phyloP scores from a whole-genome alignment of 2,797 vertebrate species.

The Prionace glauca region DNA sequence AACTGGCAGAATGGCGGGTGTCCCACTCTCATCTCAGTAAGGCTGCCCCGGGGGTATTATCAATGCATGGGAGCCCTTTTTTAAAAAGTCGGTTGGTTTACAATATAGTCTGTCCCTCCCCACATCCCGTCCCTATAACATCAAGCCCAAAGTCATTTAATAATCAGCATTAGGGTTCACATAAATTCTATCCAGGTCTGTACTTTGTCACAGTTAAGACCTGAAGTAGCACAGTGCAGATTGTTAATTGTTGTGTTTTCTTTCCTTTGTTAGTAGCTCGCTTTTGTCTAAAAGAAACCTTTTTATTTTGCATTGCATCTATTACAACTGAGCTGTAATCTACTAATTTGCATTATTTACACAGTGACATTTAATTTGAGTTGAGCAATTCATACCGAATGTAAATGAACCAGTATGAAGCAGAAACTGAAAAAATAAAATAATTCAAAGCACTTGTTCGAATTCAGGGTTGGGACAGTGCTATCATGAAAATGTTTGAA shows the following conservation, averaged over 20 bases:
- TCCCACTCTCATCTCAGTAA: too few relatives aligned
- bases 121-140: too few relatives aligned
- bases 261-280: not conserved
- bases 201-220: not conserved
- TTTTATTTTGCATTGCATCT: not conserved
- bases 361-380: conserved; percentile 11
- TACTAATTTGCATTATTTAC: conserved; percentile 34
- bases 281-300: not conserved
- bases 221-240: not conserved
- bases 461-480: not conserved
- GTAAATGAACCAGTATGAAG: not conserved
- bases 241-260: not conserved
- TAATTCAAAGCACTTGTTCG: not conserved
- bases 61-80: too few relatives aligned
- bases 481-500: not conserved
- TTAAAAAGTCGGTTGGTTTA: too few relatives aligned
- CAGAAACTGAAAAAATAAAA: not conserved
- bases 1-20: too few relatives aligned
- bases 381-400: not conserved
- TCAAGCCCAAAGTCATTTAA: not conserved
- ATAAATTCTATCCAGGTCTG: not conserved
- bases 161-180: not conserved
- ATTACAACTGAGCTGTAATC: conserved; percentile 6
- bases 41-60: too few relatives aligned
- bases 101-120: too few relatives aligned